These are phyloP conservation scores for Coregonus suidteri DNA, from an alignment of 2,797 vertebrate species.

Conservation along the genomic window DNA sequence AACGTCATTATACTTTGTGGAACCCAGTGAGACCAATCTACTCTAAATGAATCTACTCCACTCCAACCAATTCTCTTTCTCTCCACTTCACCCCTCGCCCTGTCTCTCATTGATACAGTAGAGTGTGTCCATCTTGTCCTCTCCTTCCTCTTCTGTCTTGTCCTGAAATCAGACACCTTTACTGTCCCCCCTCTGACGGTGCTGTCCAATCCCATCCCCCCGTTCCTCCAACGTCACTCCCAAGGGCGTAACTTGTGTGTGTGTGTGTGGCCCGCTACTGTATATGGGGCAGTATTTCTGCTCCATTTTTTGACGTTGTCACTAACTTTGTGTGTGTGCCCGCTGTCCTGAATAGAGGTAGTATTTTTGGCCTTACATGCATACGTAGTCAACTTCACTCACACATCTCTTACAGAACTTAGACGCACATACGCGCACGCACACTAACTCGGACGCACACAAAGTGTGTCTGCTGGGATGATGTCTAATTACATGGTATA, in stretches of 20 bases:
- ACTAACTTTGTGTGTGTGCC: neutral
- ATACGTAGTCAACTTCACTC: too few relatives aligned
- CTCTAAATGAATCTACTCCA: too few relatives aligned
- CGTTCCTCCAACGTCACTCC: neutral
- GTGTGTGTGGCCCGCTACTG: too few relatives aligned
- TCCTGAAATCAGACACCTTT: constrained; percentile 1
- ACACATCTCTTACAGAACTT: neutral
- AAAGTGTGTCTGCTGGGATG: neutral
- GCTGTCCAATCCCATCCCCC: neutral
- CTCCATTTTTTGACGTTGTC: neutral
- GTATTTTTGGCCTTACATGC: too few relatives aligned
- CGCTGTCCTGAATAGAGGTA: too few relatives aligned
- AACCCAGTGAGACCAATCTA: too few relatives aligned
- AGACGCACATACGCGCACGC: neutral
- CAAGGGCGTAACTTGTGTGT: too few relatives aligned
- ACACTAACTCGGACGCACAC: neutral
- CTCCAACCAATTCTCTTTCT: too few relatives aligned
- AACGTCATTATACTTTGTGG: too few relatives aligned
- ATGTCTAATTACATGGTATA: neutral
- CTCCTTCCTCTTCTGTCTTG: neutral
- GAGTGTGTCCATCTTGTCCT: neutral
- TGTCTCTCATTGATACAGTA: too few relatives aligned
- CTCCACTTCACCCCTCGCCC: too few relatives aligned
- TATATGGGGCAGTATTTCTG: too few relatives aligned
- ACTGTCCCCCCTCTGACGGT: neutral